A percentile compares a stretch with the other conserved stretches of the same genome.
phyloP scores from a whole-genome alignment of 2,888 invertebrate species.

The Hypercompe scribonia region DNA sequence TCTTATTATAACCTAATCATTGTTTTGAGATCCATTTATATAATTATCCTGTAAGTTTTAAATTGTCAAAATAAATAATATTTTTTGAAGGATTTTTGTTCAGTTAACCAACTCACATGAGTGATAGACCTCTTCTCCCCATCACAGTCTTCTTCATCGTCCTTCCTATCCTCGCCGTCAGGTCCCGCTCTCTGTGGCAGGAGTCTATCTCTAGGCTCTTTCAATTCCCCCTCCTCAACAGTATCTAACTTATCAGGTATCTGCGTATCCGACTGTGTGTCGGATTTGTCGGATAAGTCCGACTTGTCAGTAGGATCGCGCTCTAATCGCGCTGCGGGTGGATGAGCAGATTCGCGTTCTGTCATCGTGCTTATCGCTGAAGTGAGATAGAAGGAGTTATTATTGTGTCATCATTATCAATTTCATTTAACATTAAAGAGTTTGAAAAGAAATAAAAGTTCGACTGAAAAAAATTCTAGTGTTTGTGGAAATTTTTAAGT shows the following conservation, averaged over 20 bases:
- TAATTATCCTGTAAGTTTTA: no score
- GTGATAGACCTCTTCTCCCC: constrained; percentile 47
- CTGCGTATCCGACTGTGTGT: constrained; percentile 7
- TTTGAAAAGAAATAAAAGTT: not conserved
- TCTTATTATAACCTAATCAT: no score
- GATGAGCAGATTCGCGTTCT: constrained; percentile 97
- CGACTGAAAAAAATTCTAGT: no score
- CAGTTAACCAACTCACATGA: constrained; percentile 51
- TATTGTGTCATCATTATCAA: not conserved
- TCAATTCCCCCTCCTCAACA: constrained; percentile 20
- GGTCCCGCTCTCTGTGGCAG: constrained; percentile 66
- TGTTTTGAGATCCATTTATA: no score
- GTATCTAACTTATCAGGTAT: constrained; percentile 12
- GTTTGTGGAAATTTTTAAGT: no score
- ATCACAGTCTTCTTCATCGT: constrained; percentile 43
- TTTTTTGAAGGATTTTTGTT: not conserved
- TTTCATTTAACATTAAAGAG: not conserved
- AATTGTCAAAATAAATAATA: no score
- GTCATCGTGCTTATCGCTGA: constrained; percentile 96
- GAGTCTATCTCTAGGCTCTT: constrained; percentile 49
- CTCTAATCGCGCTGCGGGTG: constrained; percentile 71
- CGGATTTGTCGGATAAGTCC: constrained; percentile 30
- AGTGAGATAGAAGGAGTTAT: not conserved
- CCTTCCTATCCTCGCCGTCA: constrained; percentile 64
- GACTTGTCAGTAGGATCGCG: constrained; percentile 46